Conservation (phyloP, 2,113 vertebrate species). For the Barnardius zonarius region DNA sequence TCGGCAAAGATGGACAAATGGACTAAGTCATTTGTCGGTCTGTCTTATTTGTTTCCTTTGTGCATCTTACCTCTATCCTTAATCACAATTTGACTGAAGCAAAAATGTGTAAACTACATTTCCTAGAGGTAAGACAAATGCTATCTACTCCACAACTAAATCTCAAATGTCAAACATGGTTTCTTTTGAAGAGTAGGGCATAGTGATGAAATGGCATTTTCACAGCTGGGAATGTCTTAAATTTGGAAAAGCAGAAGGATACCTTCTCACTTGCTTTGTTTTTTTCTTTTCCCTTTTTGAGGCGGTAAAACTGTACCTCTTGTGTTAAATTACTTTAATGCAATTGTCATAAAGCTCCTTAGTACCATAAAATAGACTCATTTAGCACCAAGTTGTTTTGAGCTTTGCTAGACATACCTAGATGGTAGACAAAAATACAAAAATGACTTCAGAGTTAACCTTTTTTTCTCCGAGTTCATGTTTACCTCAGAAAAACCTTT, state of each 20-base stretch:
- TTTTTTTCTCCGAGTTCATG: background rate
- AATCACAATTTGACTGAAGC: background rate
- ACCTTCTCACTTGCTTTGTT: background rate
- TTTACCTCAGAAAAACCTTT: background rate
- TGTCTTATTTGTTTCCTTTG: background rate
- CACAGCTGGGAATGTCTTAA: background rate
- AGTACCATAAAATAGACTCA: background rate
- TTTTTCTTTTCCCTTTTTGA: background rate
- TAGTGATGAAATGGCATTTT: constrained; percentile 4
- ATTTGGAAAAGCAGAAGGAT: background rate
- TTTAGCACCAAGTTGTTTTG: background rate
- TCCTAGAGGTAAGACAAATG: background rate
- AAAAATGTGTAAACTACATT: background rate
- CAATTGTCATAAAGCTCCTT: background rate
- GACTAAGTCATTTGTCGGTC: background rate
- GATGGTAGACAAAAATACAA: background rate
- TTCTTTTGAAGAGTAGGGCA: background rate
- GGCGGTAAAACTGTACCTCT: background rate
- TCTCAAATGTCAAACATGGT: background rate
- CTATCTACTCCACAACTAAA: background rate
- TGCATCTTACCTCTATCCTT: background rate
- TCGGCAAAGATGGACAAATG: background rate
- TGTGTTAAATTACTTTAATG: background rate
- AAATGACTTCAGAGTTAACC: background rate
- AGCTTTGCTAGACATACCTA: background rate